Evolutionary conservation across 23 tunicate genomes (phyloP).

Genomic region (Halocynthia roretzi): DNA sequence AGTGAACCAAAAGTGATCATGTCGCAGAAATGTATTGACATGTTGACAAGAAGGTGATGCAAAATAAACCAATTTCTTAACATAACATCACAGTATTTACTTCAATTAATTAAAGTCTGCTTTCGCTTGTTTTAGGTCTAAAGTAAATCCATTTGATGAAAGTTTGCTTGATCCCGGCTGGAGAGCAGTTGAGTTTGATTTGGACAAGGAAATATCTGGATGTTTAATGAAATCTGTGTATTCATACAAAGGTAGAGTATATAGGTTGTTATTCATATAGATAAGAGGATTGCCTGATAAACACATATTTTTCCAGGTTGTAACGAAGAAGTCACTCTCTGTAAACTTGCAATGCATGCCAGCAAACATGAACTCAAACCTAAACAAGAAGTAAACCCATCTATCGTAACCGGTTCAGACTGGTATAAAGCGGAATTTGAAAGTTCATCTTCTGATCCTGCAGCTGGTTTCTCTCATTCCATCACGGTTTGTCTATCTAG

Average conservation of each 20-base stretch:
- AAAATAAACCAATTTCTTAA: not conserved
- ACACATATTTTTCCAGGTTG: slow-evolving; percentile 24
- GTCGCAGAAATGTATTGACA: slow-evolving; percentile 85
- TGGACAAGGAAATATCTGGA: slow-evolving; percentile 62
- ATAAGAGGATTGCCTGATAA: not conserved
- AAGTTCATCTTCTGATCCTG: slow-evolving; percentile 30
- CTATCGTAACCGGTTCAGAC: slow-evolving; percentile 42
- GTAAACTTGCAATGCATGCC: slow-evolving; percentile 53
- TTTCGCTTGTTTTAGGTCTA: slow-evolving; percentile 30
- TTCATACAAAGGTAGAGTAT: slow-evolving; percentile 57
- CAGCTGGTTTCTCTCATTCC: slow-evolving; percentile 31
- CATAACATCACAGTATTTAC: not conserved
- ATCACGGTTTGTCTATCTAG: slow-evolving; percentile 32
- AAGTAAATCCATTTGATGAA: slow-evolving; percentile 77
- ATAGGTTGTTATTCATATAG: not conserved
- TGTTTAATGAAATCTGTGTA: slow-evolving; percentile 50
- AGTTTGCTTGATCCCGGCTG: slow-evolving; percentile 53
- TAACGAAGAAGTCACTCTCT: slow-evolving; percentile 44
- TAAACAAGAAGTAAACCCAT: slow-evolving; percentile 41
- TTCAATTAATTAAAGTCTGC: no score
- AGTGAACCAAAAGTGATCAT: slow-evolving; percentile 64
- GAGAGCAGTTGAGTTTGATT: slow-evolving; percentile 46
- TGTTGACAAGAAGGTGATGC: slow-evolving; percentile 78
- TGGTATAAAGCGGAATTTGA: slow-evolving; percentile 95
- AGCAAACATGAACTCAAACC: slow-evolving; percentile 34